Evolutionary conservation across 1,140 invertebrate genomes (phyloP), one percentile per base, ranked within the genome.

Genomic region (Pentalonia nigronervosa): DNA sequence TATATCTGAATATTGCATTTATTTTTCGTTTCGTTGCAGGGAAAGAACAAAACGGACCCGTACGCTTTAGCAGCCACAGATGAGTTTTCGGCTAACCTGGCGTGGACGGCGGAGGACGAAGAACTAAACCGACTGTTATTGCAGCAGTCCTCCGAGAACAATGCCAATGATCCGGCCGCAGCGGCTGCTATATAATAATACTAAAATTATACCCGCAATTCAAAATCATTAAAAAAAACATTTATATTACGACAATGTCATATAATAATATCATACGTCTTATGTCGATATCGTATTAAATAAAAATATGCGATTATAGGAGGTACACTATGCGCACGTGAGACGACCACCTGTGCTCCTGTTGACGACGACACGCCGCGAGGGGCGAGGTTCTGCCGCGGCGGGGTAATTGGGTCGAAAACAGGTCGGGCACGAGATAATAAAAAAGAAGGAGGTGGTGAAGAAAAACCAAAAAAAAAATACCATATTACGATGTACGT

Each of bases 41-140:
- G 90, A 25, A 91, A 91, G 56, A 91, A 45, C 14, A 91, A 91
- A 91, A 76, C 17, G 60, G 60, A 91, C 60, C 41, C 47, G 30
- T 91, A 91, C 90, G 90, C 60, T 41, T 48, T 91, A 20, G 45
- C 30, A 6, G 11, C 41, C 41, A 84, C 45, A 1, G 90, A 56
- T 30, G 45, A 48, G 60, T 53, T 2, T 20, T 84, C 23, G 83
- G 11, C 83, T 25, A 45, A 84, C 45, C 47, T 0, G 1, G 47
- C 50, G 6, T n/a, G 2, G 50, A 53, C n/a, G 4, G n/a, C 1
- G 36, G 36, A 90, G 20, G 88, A 90, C 30, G 88, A 20, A 20
- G 50, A 53, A 36, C 50, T 90, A 21, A 56, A 90, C 20, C 88
- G 50, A 25, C n/a, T 90, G n/a, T 90, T 90, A 53, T 41, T 84